A percentile compares a stretch with the other conserved stretches of the same genome.
These are phyloP conservation scores for Andricus quercusramuli DNA, from an alignment of 2,888 invertebrate genomes.

Conservation along the genomic window DNA sequence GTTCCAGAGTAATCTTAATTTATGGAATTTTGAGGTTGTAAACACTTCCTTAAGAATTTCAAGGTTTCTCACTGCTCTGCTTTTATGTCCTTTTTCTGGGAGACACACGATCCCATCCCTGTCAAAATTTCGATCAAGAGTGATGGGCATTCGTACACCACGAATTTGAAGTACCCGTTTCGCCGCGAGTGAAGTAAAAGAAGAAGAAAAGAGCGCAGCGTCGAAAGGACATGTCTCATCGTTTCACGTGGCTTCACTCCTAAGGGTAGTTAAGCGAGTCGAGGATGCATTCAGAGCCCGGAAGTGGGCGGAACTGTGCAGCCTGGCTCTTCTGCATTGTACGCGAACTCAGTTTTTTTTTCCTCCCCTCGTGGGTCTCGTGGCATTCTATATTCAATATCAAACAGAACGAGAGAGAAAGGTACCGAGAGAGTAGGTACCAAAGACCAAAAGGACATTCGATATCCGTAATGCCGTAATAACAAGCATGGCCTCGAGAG, in stretches of 20 bases:
- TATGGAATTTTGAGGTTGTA: no score
- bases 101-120: slow-evolving; percentile 49
- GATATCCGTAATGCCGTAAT: slow-evolving; percentile 77
- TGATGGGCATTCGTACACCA: slow-evolving; percentile 49
- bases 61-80: not conserved
- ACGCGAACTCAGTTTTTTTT: slow-evolving; percentile 69
- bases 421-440: slow-evolving; percentile 57
- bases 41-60: no score
- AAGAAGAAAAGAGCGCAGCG: slow-evolving; percentile 60
- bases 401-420: slow-evolving; percentile 51
- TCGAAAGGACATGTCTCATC: slow-evolving; percentile 71
- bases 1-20: no score
- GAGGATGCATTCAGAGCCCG: slow-evolving; percentile 76
- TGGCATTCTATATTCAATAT: slow-evolving; percentile 36
- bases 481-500: slow-evolving; percentile 64
- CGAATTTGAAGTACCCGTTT: slow-evolving; percentile 48
- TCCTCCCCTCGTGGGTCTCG: slow-evolving; percentile 60
- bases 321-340: slow-evolving; percentile 70
- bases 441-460: slow-evolving; percentile 76
- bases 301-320: slow-evolving; percentile 78
- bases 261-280: slow-evolving; percentile 75
- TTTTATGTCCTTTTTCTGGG: not conserved
- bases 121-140: slow-evolving; percentile 55
- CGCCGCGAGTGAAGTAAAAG: slow-evolving; percentile 38
- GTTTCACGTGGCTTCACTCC: slow-evolving; percentile 74